Evolutionary conservation across 2,113 vertebrate species (phyloP), one percentile per base, ranked within the genome.

Genomic region (Camelus bactrianus): DNA sequence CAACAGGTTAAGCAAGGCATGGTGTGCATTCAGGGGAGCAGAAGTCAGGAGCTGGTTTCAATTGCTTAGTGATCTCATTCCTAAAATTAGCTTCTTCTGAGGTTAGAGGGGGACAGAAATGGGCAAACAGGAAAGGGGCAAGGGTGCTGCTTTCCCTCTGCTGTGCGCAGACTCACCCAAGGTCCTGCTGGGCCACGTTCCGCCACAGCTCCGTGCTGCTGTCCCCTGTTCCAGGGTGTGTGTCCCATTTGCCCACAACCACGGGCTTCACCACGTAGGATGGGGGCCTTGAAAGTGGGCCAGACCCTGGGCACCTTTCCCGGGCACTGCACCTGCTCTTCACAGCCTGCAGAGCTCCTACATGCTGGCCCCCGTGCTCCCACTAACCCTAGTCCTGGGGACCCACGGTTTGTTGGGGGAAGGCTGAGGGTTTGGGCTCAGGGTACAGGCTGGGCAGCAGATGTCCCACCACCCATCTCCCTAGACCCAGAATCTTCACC

Each of bases 161-260:
- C 38, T 42, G 38, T 42, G 38, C 22, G 0, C 50, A 52, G 28
- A 67, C 12, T 16, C 65, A 42, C 32, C 14, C 4, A 6, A 42
- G 35, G 26, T 77, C 8, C 65, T 32, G 30, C 0, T 1, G 26
- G 76, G 56, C 70, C 48, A 69, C 7, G 2, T 35, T 16, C 8
- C 35, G 81, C 16, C 73, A 75, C 42, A 7, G 35, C 10, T 70
- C 42, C 79, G 77, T 0, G 0, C 15, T 19, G 46, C 69, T 7
- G 0, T 9, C 19, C 5, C 64, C 35, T 16, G 2, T n/a, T 38
- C 60, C 16, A 32, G 26, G 0, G 19, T 75, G 26, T 0, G 9
- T 77, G 19, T 54, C 79, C 35, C 0, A 0, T 1, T 14, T 28
- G 35, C 48, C 62, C 48, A 28, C 19, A 11, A 38, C 62, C 46